Base-by-base conservation (phyloP, 2,797 vertebrate genomes). In the Acanthornis magna region DNA sequence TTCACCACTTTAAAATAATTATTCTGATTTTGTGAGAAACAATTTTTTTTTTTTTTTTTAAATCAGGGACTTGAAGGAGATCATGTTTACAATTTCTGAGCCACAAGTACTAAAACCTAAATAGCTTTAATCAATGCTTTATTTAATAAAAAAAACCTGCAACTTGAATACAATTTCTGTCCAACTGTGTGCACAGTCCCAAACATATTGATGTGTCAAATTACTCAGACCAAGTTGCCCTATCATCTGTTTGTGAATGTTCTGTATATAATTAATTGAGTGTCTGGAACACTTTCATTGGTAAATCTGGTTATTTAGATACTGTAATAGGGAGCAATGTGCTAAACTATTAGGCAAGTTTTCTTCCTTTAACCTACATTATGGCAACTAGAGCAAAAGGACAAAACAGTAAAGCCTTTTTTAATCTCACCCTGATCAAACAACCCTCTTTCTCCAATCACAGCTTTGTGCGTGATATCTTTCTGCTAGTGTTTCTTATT, bases 401-500 rank as follows among this genome's bases (percentile, higher is more conserved):
- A 98, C 97, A 98, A 97, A 98, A 97, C 88, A 97, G 94, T 92
- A 98, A 98, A 98, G 97, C 97, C 90, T 97, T 97, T 98, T 98
- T 99, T 98, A 99, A 99, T 99, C 98, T 99, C 96, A 94, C 88
- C 93, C 98, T 98, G 98, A 98, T 99, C 98, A 98, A 98, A 98
- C 96, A 96, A 96, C 94, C 96, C 96, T 96, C 97, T 92, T 97
- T 97, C 96, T 98, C 97, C 98, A 98, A 98, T 98, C 98, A 96
- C 97, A 97, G 98, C 97, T 97, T 97, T 96, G 97, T 98, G 98
- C 84, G 91, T 97, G 98, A 98, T 98, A 98, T 98, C 98, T 98
- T 97, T 98, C 98, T 97, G 97, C 98, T 97, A 97, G 97, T 97
- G 96, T 98, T 98, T 98, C 98, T 98, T 97, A 98, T 98, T 98